Conservation (phyloP, 2,797 vertebrate species). For the Spea hammondii region DNA sequence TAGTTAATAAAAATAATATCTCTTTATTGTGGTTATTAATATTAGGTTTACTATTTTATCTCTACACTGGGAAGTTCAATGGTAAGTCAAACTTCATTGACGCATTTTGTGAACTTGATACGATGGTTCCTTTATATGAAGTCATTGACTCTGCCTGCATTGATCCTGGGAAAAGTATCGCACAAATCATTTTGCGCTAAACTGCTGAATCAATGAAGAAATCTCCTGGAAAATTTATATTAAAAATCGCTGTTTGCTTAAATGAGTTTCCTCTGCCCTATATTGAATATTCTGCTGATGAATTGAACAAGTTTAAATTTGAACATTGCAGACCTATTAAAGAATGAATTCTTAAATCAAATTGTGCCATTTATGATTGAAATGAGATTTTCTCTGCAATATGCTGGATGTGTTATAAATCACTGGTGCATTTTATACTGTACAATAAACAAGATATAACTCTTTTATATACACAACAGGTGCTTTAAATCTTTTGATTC, state of each 20-base stretch:
- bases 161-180: conserved; percentile 94
- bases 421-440: conserved; percentile 82
- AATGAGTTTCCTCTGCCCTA: conserved; percentile 83
- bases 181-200: conserved; percentile 99
- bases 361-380: conserved; percentile 94
- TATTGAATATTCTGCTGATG: conserved; percentile 98
- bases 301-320: conserved; percentile 97
- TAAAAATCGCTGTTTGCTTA: conserved; percentile 88
- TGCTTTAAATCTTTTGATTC: conserved; percentile 79
- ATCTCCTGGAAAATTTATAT: conserved; percentile 99
- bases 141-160: conserved; percentile 85
- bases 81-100: conserved; percentile 76
- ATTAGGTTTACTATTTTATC: background rate
- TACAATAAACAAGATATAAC: conserved; percentile 91
- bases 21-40: background rate
- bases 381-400: conserved; percentile 88
- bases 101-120: conserved; percentile 65
- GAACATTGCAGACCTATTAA: conserved; percentile 93
- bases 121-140: conserved; percentile 80
- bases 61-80: conserved; percentile 57
- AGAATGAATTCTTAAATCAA: conserved; percentile 97
- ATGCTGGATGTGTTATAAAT: conserved; percentile 82
- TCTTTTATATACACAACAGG: conserved; percentile 86
- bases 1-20: background rate
- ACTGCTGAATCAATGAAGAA: conserved; percentile 95